These are phyloP conservation scores for Gambelia wislizenii DNA, from an alignment of 2,797 vertebrate genomes.

Conservation along the genomic window DNA sequence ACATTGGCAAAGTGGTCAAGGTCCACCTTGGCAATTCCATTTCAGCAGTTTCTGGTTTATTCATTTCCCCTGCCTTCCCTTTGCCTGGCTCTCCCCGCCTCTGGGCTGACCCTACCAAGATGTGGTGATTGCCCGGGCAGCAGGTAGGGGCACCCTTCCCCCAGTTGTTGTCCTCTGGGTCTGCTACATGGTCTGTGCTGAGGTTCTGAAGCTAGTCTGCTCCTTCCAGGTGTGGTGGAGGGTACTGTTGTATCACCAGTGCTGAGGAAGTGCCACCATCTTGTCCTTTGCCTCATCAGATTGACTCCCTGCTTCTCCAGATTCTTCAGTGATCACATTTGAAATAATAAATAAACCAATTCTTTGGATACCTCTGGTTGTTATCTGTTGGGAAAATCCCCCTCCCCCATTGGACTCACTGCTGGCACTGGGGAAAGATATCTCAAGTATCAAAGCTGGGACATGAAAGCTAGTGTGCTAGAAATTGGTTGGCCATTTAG, in stretches of 20 bases:
- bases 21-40: conserved; percentile 48
- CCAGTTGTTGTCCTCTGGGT: too few relatives aligned
- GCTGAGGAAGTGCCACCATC: not conserved
- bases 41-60: conserved; percentile 55
- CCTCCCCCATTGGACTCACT: too few relatives aligned
- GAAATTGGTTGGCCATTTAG: not conserved
- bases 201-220: too few relatives aligned
- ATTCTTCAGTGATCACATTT: not conserved
- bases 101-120: conserved; percentile 3
- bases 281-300: too few relatives aligned
- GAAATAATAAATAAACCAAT: not conserved
- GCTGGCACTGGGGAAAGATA: too few relatives aligned
- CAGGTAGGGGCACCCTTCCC: too few relatives aligned
- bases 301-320: not conserved
- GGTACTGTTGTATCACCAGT: not conserved
- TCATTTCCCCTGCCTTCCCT: conserved; percentile 40
- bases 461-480: not conserved
- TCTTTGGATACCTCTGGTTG: not conserved
- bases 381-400: not conserved
- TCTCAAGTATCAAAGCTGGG: not conserved
- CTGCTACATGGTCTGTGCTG: too few relatives aligned
- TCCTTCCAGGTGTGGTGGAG: too few relatives aligned
- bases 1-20: conserved; percentile 46
- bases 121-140: not conserved
- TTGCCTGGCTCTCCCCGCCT: too few relatives aligned